Evolutionary conservation across 2,888 invertebrate species (phyloP).

Genomic region (Torymus auratus): DNA sequence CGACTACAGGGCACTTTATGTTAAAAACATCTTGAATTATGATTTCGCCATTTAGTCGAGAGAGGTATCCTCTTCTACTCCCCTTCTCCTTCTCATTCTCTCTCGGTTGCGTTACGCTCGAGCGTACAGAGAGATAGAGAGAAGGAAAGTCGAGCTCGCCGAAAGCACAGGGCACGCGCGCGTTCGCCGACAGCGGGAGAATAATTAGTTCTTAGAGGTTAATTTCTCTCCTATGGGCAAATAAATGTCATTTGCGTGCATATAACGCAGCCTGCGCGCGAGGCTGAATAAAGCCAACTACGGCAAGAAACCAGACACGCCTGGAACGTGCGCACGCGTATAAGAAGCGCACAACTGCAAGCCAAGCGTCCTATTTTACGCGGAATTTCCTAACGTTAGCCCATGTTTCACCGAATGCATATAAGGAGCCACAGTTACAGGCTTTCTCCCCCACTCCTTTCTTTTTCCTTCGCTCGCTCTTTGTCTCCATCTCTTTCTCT

Average conservation of each 20-base stretch:
- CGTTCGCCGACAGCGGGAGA: background rate
- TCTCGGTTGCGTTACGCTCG: background rate
- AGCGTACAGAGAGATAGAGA: background rate
- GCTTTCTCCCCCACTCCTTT: background rate
- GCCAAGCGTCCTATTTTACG: slow-evolving; percentile 29
- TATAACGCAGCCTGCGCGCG: background rate
- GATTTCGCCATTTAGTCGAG: background rate
- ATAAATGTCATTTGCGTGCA: slow-evolving; percentile 21
- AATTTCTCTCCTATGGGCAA: slow-evolving; percentile 23
- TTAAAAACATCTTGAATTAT: slow-evolving; percentile 11
- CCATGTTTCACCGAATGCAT: slow-evolving; percentile 31
- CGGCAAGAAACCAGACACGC: slow-evolving; percentile 6
- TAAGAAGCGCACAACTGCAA: slow-evolving; percentile 16
- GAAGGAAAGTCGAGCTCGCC: no score
- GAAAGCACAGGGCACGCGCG: background rate
- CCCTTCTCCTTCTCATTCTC: no score
- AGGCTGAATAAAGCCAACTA: background rate
- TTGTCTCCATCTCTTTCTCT: slow-evolving; percentile 1
- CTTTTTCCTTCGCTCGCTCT: slow-evolving; percentile 11
- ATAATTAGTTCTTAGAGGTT: slow-evolving; percentile 30
- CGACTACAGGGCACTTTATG: background rate
- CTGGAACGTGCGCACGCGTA: background rate
- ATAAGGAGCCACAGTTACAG: slow-evolving; percentile 1
- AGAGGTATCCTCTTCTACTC: background rate
- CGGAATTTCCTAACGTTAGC: slow-evolving; percentile 9